Evolutionary conservation across 1,140 invertebrate genomes (phyloP), one percentile per base, ranked within the genome.

Genomic region (Ylistrum balloti): DNA sequence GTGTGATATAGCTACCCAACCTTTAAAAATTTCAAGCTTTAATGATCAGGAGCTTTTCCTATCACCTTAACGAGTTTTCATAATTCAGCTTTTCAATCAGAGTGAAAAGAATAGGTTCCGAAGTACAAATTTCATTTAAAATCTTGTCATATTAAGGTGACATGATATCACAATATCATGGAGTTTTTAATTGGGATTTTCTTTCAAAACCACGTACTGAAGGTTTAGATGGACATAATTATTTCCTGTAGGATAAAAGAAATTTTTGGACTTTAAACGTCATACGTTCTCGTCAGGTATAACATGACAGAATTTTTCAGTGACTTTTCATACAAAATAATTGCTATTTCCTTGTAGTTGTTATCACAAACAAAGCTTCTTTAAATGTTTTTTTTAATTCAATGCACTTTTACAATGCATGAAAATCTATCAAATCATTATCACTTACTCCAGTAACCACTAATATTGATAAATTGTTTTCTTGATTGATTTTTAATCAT

Each of bases 91-190:
- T 74, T 74, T 74, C 56, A 74, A 74, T 74, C n/a, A 17, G 56
- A 0, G 56, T 74, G 56, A 74, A 74, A 74, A 74, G 56, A 74
- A 74, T 74, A 74, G 5, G 56, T 28, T 28, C 56, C 56, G 28
- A 74, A 74, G 56, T 74, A 74, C 56, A 74, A 74, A 74, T 74
- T 74, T 74, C 56, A 28, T 28, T 74, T 74, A 17, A 74, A 74
- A 74, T 74, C 56, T 74, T 74, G 56, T 74, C 56, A 74, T 74
- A 74, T 74, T 74, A 74, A 74, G n/a, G 56, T 74, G 56, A 74
- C 28, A 74, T 17, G 56, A 74, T 74, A 74, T 45, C 17, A 17
- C 17, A 45, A 45, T 45, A 15, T 17, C 41, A 45, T 74, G 56
- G n/a, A n/a, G 5, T 74, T 74, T 74, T 74, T 74, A 74, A 74